These are phyloP conservation scores for Hirudo medicinalis DNA, from an alignment of 1,140 invertebrate species.

Conservation along the genomic window DNA sequence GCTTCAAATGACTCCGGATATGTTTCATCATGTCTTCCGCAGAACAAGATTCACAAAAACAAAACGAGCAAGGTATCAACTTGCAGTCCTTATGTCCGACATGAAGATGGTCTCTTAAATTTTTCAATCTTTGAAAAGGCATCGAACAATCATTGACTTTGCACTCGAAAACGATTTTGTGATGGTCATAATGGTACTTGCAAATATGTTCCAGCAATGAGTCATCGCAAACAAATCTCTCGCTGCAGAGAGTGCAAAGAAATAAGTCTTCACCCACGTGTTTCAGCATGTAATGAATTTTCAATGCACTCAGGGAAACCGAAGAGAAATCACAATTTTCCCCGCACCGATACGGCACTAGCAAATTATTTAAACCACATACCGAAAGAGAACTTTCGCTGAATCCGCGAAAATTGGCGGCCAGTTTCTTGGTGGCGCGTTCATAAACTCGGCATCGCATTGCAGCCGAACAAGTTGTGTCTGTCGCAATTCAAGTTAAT, in stretches of 20 bases:
- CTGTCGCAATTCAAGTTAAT: too few species aligned
- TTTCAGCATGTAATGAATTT: conserved; percentile 13
- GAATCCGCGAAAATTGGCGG: too few species aligned
- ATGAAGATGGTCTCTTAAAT: conserved; percentile 1
- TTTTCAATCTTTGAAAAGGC: background rate
- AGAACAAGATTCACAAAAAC: background rate
- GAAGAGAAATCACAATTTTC: background rate
- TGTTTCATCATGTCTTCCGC: conserved; percentile 6
- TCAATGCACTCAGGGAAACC: background rate
- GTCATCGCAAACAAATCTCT: conserved; percentile 9
- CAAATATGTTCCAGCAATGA: conserved; percentile 7
- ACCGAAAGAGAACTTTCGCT: too few species aligned
- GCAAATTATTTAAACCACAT: background rate
- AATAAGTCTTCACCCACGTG: conserved; percentile 7
- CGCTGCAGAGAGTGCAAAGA: conserved; percentile 5
- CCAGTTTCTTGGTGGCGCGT: too few species aligned
- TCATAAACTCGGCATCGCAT: too few species aligned
- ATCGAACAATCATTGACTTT: background rate
- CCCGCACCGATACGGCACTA: background rate
- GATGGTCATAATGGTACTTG: background rate
- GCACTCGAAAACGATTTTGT: conserved; percentile 14
- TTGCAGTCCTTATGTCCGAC: background rate
- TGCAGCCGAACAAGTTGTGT: too few species aligned
- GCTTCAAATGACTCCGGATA: conserved; percentile 11
- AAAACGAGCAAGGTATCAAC: conserved; percentile 10